Conservation (phyloP, 2,113 vertebrate genomes). For the Atrichornis clamosus region DNA sequence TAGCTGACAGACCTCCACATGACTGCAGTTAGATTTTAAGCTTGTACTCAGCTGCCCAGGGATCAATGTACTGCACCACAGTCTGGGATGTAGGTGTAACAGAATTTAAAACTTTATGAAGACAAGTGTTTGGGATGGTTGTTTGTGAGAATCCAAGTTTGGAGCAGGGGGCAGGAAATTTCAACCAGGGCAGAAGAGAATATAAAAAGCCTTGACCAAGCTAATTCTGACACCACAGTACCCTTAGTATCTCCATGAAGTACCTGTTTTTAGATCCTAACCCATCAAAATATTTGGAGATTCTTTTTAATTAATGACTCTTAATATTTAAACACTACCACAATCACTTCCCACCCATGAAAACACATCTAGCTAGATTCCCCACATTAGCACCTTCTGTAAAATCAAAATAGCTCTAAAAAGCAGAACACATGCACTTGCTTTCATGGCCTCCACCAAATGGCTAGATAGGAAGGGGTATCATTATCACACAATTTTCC, state of each 20-base stretch:
- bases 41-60: background rate
- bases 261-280: background rate
- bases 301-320: background rate
- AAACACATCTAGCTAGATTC: background rate
- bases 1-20: background rate
- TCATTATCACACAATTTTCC: background rate
- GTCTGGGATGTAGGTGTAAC: background rate
- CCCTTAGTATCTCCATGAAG: background rate
- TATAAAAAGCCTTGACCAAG: background rate
- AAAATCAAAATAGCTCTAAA: background rate
- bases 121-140: background rate
- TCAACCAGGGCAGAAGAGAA: background rate
- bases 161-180: background rate
- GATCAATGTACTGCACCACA: background rate
- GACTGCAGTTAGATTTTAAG: background rate
- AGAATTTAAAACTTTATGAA: background rate
- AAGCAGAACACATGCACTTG: background rate
- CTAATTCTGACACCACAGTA: background rate
- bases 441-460: background rate
- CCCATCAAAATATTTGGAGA: background rate
- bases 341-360: background rate
- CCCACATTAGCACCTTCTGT: background rate
- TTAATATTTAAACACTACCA: background rate
- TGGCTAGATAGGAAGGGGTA: fast-evolving
- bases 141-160: background rate